phyloP scores from a whole-genome alignment of 2,888 invertebrate species.

The Teinopalpus imperialis region DNA sequence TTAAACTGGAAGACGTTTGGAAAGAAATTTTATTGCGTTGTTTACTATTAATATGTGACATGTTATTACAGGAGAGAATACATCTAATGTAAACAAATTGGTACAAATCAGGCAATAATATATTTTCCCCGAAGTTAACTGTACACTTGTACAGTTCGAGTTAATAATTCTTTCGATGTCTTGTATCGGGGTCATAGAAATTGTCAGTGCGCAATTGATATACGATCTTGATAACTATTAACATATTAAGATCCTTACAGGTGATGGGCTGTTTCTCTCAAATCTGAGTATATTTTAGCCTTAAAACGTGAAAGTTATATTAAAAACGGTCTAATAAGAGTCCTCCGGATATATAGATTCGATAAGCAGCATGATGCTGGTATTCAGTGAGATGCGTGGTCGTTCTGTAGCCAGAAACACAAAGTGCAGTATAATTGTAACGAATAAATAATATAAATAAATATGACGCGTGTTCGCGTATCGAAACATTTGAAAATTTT shows the following conservation, averaged over 20 bases:
- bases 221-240: conserved; percentile 10
- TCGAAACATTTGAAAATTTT: too few relatives aligned
- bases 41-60: conserved; percentile 23
- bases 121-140: conserved; percentile 20
- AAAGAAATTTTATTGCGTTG: conserved; percentile 21
- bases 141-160: conserved; percentile 13
- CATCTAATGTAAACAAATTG: conserved; percentile 24
- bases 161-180: conserved; percentile 14
- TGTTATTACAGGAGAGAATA: conserved; percentile 20
- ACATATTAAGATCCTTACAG: conserved; percentile 23
- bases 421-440: too few relatives aligned
- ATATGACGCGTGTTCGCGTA: too few relatives aligned
- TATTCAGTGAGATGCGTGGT: too few relatives aligned
- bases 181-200: conserved; percentile 24
- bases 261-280: conserved; percentile 14
- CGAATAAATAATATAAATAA: too few relatives aligned
- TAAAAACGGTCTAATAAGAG: conserved; percentile 7
- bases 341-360: too few relatives aligned
- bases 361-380: too few relatives aligned
- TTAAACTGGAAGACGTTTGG: conserved; percentile 7
- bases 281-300: conserved; percentile 4
- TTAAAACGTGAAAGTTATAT: conserved; percentile 19
- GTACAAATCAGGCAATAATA: conserved; percentile 22
- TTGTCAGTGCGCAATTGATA: conserved; percentile 20
- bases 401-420: too few relatives aligned